Base-by-base conservation (phyloP, 2,113 vertebrate genomes). In the Carollia perspicillata region DNA sequence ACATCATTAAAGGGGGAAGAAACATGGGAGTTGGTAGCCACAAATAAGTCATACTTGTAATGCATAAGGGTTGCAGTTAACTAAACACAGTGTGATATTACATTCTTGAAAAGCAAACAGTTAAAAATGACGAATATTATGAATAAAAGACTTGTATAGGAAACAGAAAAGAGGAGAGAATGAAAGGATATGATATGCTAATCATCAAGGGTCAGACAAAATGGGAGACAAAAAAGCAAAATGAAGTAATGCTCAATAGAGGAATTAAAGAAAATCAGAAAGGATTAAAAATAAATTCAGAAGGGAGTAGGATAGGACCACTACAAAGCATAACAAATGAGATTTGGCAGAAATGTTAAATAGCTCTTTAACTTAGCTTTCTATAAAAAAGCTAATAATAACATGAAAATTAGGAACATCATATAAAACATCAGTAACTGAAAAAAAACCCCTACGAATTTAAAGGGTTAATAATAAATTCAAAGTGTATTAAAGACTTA, bases 101-200 rank as follows among this genome's bases (percentile, higher is more conserved):
- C 26, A 95, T 65, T 95, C 86, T 85, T 90, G 66, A 68, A 97
- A 94, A 95, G 10, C 13, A 90, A 93, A 81, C 8, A 89, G n/a
- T 79, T 77, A 89, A 95, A 60, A 84, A 65, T 74, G 37, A 89
- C 93, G 40, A 88, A 42, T 66, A 75, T 17, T 74, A 80, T 81
- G 10, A 72, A 60, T 65, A 93, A 84, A 44, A 90, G 14, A 93
- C 77, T 20, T 58, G 1, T 44, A 77, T 33, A 83, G 40, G 4
- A 83, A 77, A 66, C 10, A 49, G 5, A 84, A 72, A 60, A 66
- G 51, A 74, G 9, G 33, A 40, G 72, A 83, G 22, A 79, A 63
- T 47, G 42, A 90, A 93, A 86, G 44, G 40, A 65, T 23, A 55
- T 16, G 80, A 77, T 66, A 51, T 49, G 18, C n/a, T 83, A 93